These are phyloP conservation scores for Odontomyia ornata DNA, from an alignment of 2,888 invertebrate species.

Conservation along the genomic window DNA sequence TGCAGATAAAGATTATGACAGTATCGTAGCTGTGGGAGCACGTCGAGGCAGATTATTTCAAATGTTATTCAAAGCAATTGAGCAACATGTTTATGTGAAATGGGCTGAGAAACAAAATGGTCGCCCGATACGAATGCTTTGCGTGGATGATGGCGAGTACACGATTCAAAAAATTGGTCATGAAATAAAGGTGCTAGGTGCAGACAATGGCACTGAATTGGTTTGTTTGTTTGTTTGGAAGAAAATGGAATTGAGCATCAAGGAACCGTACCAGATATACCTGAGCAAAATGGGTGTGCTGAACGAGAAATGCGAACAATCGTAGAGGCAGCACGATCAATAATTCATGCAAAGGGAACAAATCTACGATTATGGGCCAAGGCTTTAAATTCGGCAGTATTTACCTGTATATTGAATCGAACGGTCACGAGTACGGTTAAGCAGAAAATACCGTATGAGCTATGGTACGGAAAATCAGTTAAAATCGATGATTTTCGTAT, in stretches of 20 bases:
- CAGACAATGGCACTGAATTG: constrained; percentile 52
- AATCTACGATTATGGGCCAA: constrained; percentile 58
- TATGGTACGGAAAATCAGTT: constrained; percentile 53
- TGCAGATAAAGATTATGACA: too few species aligned
- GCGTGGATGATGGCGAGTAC: background rate
- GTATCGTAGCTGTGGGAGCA: too few species aligned
- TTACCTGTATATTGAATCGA: constrained; percentile 57
- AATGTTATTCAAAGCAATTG: too few species aligned
- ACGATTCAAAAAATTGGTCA: constrained; percentile 11
- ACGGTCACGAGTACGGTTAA: constrained; percentile 52
- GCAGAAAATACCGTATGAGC: constrained; percentile 54
- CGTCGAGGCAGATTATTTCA: too few species aligned
- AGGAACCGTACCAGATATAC: constrained; percentile 55
- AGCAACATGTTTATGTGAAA: too few species aligned
- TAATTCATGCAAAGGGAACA: constrained; percentile 52
- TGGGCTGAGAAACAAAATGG: constrained; percentile 6
- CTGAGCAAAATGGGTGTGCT: constrained; percentile 59
- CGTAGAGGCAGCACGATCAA: constrained; percentile 55
- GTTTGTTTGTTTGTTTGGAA: constrained; percentile 52
- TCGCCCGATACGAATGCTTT: background rate
- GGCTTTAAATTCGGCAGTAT: constrained; percentile 57
- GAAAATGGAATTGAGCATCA: constrained; percentile 53
- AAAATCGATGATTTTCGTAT: constrained; percentile 27
- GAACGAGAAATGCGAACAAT: constrained; percentile 58
- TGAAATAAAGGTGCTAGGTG: constrained; percentile 2